A percentile compares a stretch with the other conserved stretches of the same genome.
Evolutionary conservation across 2,797 vertebrate species (phyloP).

Genomic region (Eremophila alpestris): DNA sequence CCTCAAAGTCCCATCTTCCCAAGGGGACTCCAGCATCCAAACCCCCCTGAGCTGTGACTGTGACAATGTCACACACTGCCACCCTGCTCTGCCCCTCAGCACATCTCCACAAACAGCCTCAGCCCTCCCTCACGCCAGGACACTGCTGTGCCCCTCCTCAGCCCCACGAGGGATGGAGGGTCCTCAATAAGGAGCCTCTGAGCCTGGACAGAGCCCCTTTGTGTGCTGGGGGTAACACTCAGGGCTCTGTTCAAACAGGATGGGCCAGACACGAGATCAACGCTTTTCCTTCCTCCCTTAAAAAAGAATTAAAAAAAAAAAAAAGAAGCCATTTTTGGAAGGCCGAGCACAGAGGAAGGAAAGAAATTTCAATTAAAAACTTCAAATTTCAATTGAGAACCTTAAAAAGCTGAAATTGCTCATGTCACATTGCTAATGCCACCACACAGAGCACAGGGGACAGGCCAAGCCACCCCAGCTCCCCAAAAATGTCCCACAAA

Average conservation of each 20-base stretch:
- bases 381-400: background rate
- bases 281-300: background rate
- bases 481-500: background rate
- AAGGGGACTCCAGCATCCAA: background rate
- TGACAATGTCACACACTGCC: background rate
- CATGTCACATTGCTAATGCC: background rate
- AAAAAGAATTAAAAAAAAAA: no score
- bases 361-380: background rate
- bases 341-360: background rate
- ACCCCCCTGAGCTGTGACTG: fast-evolving
- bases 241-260: conserved; percentile 46
- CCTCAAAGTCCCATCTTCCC: fast-evolving
- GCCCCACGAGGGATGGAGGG: background rate
- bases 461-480: background rate
- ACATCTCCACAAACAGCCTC: background rate
- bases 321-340: background rate
- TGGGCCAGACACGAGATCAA: conserved; percentile 14
- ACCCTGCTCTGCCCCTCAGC: background rate
- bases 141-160: background rate
- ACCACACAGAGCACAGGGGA: fast-evolving
- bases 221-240: conserved; percentile 24
- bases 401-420: background rate
- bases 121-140: background rate
- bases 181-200: background rate
- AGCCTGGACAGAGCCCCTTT: conserved; percentile 47